Evolutionary conservation across 2,113 vertebrate species (phyloP).

Genomic region (Actenoides hombroni): DNA sequence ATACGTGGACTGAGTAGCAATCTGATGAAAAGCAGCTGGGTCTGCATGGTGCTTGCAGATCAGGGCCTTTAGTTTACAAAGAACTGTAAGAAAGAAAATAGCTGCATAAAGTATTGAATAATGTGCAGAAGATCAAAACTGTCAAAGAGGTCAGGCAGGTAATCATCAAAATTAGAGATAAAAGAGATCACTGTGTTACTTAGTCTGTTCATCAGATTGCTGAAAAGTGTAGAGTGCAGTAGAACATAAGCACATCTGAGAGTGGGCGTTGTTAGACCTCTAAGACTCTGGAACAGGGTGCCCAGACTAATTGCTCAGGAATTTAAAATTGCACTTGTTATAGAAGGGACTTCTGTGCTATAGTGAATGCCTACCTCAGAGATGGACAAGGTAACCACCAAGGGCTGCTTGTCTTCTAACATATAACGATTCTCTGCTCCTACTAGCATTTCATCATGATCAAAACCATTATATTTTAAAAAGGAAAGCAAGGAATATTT

Average conservation of each 20-base stretch:
- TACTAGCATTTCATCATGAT: not conserved
- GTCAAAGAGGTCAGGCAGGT: not conserved
- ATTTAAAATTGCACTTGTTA: not conserved
- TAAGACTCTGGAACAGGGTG: not conserved
- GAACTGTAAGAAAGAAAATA: not conserved
- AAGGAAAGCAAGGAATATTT: not conserved
- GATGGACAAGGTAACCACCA: not conserved
- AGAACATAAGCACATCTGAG: not conserved
- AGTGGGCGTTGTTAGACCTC: not conserved
- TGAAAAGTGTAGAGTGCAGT: not conserved
- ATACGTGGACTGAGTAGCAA: not conserved
- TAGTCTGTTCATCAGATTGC: not conserved
- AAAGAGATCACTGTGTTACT: not conserved
- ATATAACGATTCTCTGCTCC: not conserved
- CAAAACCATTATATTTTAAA: not conserved
- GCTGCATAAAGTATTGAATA: not conserved
- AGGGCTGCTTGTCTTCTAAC: not conserved
- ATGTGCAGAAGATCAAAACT: not conserved
- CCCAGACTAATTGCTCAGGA: not conserved
- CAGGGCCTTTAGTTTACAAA: not conserved
- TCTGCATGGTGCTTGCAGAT: not conserved
- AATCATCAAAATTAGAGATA: constrained; percentile 20
- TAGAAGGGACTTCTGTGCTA: not conserved
- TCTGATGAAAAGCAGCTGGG: not conserved
- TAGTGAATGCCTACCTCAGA: not conserved